phyloP scores from a whole-genome alignment of 2,113 vertebrate genomes.

The Neotoma lepida region DNA sequence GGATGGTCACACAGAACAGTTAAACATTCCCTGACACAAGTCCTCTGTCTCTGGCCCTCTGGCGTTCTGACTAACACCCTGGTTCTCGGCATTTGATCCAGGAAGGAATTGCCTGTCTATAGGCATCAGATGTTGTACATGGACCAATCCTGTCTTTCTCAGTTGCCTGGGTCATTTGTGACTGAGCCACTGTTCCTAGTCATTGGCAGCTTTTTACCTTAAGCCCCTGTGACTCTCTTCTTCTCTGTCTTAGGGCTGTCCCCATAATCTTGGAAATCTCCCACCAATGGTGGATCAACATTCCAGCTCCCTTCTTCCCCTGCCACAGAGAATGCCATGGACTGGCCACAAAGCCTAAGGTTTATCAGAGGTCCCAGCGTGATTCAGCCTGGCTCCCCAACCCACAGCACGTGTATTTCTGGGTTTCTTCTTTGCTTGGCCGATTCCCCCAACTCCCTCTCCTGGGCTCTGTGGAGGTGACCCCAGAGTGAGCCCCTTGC shows the following conservation, averaged over 20 bases:
- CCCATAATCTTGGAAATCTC: neutral
- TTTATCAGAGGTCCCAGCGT: neutral
- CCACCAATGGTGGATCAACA: neutral
- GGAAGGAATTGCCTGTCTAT: neutral
- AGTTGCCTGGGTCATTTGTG: neutral
- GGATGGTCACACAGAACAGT: neutral
- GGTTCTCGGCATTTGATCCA: neutral
- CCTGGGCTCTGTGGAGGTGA: neutral
- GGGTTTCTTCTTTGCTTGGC: neutral
- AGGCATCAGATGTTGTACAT: neutral
- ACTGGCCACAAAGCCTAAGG: neutral
- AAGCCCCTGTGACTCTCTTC: neutral
- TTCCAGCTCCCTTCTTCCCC: neutral
- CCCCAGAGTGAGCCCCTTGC: neutral
- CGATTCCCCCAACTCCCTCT: no score
- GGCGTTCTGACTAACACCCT: neutral
- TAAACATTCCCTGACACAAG: fast-evolving
- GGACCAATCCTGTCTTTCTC: neutral
- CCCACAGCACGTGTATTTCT: fast-evolving
- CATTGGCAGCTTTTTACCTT: neutral
- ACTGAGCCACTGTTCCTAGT: neutral
- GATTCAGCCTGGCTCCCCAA: neutral
- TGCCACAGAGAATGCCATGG: neutral
- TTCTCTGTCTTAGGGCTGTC: neutral
- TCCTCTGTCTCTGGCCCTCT: neutral